Evolutionary conservation across 2,113 vertebrate species (phyloP), one percentile per base, ranked within the genome.

Genomic region (Amazona vittata): DNA sequence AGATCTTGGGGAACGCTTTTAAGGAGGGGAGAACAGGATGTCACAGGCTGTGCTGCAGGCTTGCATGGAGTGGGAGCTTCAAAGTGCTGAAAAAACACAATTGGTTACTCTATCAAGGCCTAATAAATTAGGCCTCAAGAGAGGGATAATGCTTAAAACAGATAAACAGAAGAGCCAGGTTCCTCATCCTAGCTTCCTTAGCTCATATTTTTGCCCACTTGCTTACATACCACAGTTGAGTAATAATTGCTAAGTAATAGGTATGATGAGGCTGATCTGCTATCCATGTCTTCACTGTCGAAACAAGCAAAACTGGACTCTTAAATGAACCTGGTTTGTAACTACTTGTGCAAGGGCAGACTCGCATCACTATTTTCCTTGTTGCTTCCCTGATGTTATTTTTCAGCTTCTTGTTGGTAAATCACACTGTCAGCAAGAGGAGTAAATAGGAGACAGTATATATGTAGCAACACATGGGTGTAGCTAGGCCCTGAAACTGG

Each of bases 401-500:
- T 93, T 57, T 87, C 44, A 29, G 21, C 31, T 83, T 89, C 21
- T 55, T 76, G 6, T 65, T 76, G 82, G 24, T 43, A 41, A 79
- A 53, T 57, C 8, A 2, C 19, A 8, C 37, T 37, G 22, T 14
- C 50, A n/a, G 10, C 47, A 33, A 39, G 39, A 68, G 41, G 20
- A 85, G 44, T 41, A n/a, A 46, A 0, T 14, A 22, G 28, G 14
- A 49, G 6, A 3, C 0, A 2, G 26, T 28, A 11, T 12, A 29
- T 35, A 26, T 29, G 33, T 31, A 46, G 60, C 80, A 63, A 35
- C 74, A 43, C 14, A 25, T 17, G 53, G 31, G 33, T 33, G 53
- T 57, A 57, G 10, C 6, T 15, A 7, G 12, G 25, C 16, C 19
- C 44, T 85, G n/a, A 79, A 76, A 20, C 46, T 19, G 52, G 57